These are phyloP conservation scores for Epinephelus coioides DNA, from an alignment of 2,797 vertebrate species.

Conservation along the genomic window DNA sequence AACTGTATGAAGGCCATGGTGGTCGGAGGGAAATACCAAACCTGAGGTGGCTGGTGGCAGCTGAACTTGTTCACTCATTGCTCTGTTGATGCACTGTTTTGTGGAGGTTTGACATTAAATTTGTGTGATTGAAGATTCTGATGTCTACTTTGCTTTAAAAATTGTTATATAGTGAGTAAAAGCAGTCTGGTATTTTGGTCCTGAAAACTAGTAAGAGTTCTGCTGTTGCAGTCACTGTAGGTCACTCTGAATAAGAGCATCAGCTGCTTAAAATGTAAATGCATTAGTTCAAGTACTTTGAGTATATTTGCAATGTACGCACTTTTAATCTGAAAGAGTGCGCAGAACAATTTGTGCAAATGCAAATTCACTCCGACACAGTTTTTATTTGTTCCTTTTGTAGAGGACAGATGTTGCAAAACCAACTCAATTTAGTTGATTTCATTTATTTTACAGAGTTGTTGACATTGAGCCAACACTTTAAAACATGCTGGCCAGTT, in stretches of 20 bases:
- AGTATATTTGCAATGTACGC: slow-evolving; percentile 34
- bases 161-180: background rate
- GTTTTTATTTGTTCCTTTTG: slow-evolving; percentile 74
- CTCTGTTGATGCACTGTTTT: background rate
- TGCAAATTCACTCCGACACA: slow-evolving; percentile 51
- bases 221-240: background rate
- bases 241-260: background rate
- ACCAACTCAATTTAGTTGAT: slow-evolving; percentile 71
- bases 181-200: background rate
- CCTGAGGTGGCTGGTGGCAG: background rate
- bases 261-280: slow-evolving; percentile 22
- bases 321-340: slow-evolving; percentile 74
- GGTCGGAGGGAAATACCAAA: slow-evolving; percentile 36
- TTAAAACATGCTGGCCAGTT: slow-evolving; percentile 71
- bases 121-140: background rate
- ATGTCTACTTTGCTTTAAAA: background rate
- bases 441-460: slow-evolving; percentile 77
- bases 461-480: slow-evolving; percentile 71
- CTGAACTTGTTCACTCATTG: background rate
- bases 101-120: background rate
- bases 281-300: slow-evolving; percentile 16
- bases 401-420: slow-evolving; percentile 68
- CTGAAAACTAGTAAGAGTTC: background rate
- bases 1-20: slow-evolving; percentile 6
- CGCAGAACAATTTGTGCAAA: slow-evolving; percentile 58